Evolutionary conservation across 2,113 vertebrate species (phyloP), one percentile per base, ranked within the genome.

Genomic region (Lycaon pictus): DNA sequence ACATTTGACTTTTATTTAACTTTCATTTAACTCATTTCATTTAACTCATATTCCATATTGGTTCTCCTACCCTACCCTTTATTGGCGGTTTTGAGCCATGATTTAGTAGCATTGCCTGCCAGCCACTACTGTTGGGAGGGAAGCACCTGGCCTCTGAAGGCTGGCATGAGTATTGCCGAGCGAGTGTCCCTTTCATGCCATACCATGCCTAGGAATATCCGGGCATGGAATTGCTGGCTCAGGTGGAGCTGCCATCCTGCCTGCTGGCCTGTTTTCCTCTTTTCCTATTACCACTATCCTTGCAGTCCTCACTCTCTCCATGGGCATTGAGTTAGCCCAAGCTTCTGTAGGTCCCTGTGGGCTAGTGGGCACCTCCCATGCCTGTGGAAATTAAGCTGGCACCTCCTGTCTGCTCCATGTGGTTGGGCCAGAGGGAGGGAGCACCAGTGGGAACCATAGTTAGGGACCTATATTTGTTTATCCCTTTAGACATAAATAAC

Each of bases 1-100:
- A 71, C 92, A 81, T 98, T 97, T 97, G 63, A 53, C 86, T 96
- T 96, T 87, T 76, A 74, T 97, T 95, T 93, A 80, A 89, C 63
- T 93, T 77, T 86, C 86, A 88, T 63, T 90, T 43, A 43, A 43
- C 43, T 43, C 43, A 43, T 43, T 43, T 43, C 43, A 43, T 43
- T 43, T 43, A 43, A 43, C 72, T 97, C 62, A 51, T 87, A 29
- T 84, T 95, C 80, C 86, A 51, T 62, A 20, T 13, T 89, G 95
- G 89, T 55, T 79, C 17, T 80, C 82, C n/a, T 83, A 20, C 29
- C 32, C 20, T 13, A 20, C 2, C 60, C 51, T 87, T 92, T 87
- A 43, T 62, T 63, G 86, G 67, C 69, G 27, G 60, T 32, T 74
- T 65, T 91, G 82, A 96, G 72, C 82, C 62, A 22, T 43, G 55